Evolutionary conservation across 2,888 invertebrate genomes (phyloP), one percentile per base, ranked within the genome.

Genomic region (Melinopterus prodromus): DNA sequence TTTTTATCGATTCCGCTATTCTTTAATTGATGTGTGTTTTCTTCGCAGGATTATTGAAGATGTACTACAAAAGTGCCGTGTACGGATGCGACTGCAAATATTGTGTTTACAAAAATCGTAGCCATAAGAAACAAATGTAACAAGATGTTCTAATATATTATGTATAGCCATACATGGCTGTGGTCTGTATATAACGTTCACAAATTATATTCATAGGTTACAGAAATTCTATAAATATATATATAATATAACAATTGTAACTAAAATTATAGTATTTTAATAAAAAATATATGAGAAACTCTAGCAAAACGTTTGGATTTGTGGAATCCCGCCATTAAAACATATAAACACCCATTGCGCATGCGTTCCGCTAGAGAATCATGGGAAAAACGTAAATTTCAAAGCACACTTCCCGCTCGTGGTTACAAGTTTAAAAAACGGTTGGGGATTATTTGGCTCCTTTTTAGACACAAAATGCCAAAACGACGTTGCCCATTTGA

Each of bases 51-150:
- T 92, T 69, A 92, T 94, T 85, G 93, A 94, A 82, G 91, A 90
- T 78, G 91, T 94, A 79, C 89, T 95, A 69, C 90, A 91, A 76
- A 91, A 91, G 70, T 92, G 94, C 82, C 92, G 92, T 85, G 91
- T 91, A 38, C 90, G 91, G 82, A 95, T 95, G 94, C 92, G 92
- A 84, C 90, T 95, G 69, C 95, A 95, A 86, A 88, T 95, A 76
- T 90, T 92, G 79, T 94, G 94, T 87, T 92, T 95, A 78, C 80
- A 77, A 78, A 80, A 80, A 74, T 77, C 77, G 74, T 80, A 80
- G 77, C 77, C 80, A 80, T 80, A 78, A 72, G 53, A 75, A 76
- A 77, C 70, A 71, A 71, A 71, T 26, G 35, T 35, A 71, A 71
- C 16, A 71, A 26, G 35, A 71, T 16, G 35, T 53, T 53, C 53